These are phyloP conservation scores for Notoglanidium macrostoma DNA, from an alignment of 2,797 vertebrate species.

Conservation along the genomic window DNA sequence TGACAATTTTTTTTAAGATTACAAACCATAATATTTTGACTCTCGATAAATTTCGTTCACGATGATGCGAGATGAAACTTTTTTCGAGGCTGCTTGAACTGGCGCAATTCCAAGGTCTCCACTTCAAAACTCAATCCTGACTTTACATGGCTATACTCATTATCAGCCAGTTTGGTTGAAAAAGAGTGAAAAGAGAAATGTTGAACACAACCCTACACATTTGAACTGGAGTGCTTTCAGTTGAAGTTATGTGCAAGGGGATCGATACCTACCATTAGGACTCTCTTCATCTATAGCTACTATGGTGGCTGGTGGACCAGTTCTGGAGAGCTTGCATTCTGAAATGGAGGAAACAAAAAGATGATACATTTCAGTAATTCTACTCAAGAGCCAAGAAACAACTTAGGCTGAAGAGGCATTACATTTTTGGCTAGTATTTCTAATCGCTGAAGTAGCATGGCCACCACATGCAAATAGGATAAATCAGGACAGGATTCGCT, in stretches of 20 bases:
- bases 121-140: background rate
- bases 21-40: background rate
- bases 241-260: background rate
- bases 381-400: slow-evolving; percentile 48
- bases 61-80: background rate
- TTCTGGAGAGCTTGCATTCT: slow-evolving; percentile 96
- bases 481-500: background rate
- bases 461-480: background rate
- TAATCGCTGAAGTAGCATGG: background rate
- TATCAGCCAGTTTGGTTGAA: background rate
- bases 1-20: background rate
- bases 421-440: too few species aligned
- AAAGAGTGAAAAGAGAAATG: background rate
- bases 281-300: slow-evolving; percentile 98
- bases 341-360: slow-evolving; percentile 47
- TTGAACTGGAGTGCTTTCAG: too few species aligned
- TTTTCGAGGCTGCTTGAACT: background rate
- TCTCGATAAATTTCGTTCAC: background rate
- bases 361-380: slow-evolving; percentile 24
- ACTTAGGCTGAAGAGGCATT: slow-evolving; percentile 38
- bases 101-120: background rate
- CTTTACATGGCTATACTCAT: background rate
- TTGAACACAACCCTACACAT: background rate
- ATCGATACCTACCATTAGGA: slow-evolving; percentile 86
- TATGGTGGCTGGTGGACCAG: slow-evolving; percentile 95